phyloP scores from a whole-genome alignment of 2,888 invertebrate genomes.

The Andrena camellia region DNA sequence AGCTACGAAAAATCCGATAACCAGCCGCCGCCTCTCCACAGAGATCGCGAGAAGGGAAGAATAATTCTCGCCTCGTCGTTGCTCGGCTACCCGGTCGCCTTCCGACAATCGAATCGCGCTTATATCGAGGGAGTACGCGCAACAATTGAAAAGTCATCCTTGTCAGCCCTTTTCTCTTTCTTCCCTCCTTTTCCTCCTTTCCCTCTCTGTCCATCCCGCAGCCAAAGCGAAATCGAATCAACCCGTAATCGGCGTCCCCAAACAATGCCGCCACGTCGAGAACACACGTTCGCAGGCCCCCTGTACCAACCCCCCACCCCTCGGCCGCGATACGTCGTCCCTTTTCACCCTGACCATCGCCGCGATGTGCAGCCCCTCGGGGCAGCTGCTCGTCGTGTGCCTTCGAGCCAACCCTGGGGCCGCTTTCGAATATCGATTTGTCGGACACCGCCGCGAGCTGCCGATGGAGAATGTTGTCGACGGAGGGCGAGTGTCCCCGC shows the following conservation, averaged over 20 bases:
- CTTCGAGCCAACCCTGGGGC: conserved; percentile 52
- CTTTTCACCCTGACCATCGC: conserved; percentile 51
- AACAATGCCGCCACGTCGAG: conserved; percentile 63
- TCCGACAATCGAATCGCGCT: conserved; percentile 34
- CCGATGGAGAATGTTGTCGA: conserved; percentile 69
- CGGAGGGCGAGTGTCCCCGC: conserved; percentile 35
- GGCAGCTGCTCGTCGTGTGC: conserved; percentile 57
- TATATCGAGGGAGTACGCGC: background rate
- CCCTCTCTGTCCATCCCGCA: background rate
- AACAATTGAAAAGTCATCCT: conserved; percentile 30
- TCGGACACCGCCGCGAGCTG: conserved; percentile 65
- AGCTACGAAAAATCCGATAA: conserved; percentile 32
- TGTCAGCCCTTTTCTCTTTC: conserved; percentile 28
- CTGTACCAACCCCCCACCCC: conserved; percentile 8
- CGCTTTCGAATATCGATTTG: conserved; percentile 68
- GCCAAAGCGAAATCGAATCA: conserved; percentile 66
- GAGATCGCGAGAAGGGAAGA: background rate
- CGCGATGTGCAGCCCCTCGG: conserved; percentile 49
- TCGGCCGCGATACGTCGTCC: conserved; percentile 36
- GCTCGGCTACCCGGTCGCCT: background rate
- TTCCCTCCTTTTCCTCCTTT: background rate
- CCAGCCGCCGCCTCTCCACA: conserved; percentile 1
- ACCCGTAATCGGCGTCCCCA: conserved; percentile 53
- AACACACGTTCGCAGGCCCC: conserved; percentile 51
- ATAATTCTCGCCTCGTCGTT: background rate